phyloP scores from a whole-genome alignment of 1,140 invertebrate species.

The Tetranychus cinnabarinus region DNA sequence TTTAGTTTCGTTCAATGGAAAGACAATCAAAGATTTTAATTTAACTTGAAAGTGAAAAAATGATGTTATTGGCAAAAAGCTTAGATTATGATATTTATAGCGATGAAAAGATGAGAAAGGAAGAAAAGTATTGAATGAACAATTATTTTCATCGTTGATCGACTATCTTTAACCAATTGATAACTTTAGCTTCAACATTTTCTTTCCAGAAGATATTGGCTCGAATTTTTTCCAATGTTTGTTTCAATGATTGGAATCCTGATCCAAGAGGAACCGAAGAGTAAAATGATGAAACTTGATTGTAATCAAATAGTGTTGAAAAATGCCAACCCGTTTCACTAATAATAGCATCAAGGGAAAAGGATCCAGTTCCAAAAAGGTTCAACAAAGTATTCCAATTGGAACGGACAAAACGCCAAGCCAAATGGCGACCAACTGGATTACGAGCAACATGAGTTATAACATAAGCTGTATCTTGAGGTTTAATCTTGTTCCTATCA shows the following conservation, averaged over 20 bases:
- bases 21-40: no score
- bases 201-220: constrained; percentile 50
- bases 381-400: constrained; percentile 40
- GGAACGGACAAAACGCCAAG: constrained; percentile 48
- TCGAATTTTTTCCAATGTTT: constrained; percentile 47
- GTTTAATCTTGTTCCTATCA: constrained; percentile 35
- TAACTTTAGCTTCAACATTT: constrained; percentile 33
- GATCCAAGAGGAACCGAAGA: constrained; percentile 29
- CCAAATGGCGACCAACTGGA: constrained; percentile 38
- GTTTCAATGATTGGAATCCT: constrained; percentile 36
- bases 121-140: no score
- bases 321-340: constrained; percentile 40
- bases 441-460: constrained; percentile 41
- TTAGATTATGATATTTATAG: no score
- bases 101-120: no score
- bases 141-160: not conserved
- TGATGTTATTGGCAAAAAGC: no score
- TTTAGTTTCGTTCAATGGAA: no score
- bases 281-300: constrained; percentile 29
- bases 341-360: constrained; percentile 40
- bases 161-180: constrained; percentile 28
- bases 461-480: constrained; percentile 39
- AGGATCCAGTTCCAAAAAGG: constrained; percentile 16
- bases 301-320: constrained; percentile 41
- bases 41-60: no score